These are phyloP conservation scores for Melanerpes formicivorus DNA, from an alignment of 2,113 vertebrate genomes.

Conservation along the genomic window DNA sequence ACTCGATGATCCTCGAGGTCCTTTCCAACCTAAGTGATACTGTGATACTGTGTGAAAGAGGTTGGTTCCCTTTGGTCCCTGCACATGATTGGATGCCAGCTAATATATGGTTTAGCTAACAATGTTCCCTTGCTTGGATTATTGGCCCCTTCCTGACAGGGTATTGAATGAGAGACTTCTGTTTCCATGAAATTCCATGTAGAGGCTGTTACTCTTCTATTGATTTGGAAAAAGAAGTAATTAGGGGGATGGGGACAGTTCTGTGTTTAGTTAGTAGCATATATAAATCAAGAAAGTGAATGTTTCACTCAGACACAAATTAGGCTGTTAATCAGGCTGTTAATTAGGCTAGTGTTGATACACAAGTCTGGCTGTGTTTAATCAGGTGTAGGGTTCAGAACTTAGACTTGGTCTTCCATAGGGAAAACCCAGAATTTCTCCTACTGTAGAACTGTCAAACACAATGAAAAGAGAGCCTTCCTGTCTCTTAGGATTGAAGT, in stretches of 20 bases:
- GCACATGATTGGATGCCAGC: background rate
- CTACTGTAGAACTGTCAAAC: background rate
- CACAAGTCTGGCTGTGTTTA: background rate
- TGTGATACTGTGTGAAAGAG: too few relatives aligned
- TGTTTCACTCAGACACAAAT: background rate
- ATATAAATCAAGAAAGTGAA: background rate
- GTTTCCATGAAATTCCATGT: background rate
- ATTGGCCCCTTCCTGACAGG: background rate
- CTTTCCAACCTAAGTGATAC: too few relatives aligned
- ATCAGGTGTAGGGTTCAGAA: background rate
- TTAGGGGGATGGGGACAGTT: background rate
- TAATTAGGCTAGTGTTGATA: constrained; percentile 45
- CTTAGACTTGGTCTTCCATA: background rate
- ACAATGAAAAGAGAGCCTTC: background rate
- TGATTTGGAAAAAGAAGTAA: constrained; percentile 41
- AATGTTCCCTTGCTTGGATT: background rate
- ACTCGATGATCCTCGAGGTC: too few relatives aligned
- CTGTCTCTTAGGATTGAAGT: background rate
- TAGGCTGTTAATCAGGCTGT: constrained; percentile 13
- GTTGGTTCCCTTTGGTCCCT: background rate
- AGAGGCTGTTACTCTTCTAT: constrained; percentile 23
- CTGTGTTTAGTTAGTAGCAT: background rate
- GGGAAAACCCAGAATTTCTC: background rate
- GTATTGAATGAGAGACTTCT: background rate
- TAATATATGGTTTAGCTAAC: background rate